phyloP scores from a whole-genome alignment of 2,888 invertebrate genomes.

The Acanthopleura granulata region DNA sequence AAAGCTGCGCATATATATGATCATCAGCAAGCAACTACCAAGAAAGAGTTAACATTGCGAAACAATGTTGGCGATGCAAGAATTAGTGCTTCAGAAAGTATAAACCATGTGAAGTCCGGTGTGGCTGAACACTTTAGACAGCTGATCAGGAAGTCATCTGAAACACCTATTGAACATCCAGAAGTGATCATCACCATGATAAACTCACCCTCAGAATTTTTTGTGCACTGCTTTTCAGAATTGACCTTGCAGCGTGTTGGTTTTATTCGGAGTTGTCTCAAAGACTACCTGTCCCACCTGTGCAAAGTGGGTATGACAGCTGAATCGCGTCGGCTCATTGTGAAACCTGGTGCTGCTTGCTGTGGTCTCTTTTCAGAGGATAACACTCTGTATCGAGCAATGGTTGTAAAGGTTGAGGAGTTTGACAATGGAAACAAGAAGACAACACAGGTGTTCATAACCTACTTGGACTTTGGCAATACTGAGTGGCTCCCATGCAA shows the following conservation, averaged over 20 bases:
- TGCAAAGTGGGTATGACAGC: slow-evolving; percentile 38
- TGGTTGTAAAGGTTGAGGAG: slow-evolving; percentile 18
- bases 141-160: too few species aligned
- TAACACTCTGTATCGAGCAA: slow-evolving; percentile 81
- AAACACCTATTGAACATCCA: too few species aligned
- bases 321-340: slow-evolving; percentile 36
- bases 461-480: slow-evolving; percentile 91
- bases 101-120: too few species aligned
- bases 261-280: slow-evolving; percentile 44
- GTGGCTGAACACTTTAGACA: too few species aligned
- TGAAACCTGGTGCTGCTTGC: slow-evolving; percentile 79
- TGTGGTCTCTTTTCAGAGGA: slow-evolving; percentile 87
- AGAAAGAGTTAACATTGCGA: too few species aligned
- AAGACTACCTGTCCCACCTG: slow-evolving; percentile 36
- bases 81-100: too few species aligned
- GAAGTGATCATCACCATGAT: slow-evolving; percentile 52
- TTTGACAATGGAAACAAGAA: background rate
- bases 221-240: slow-evolving; percentile 48
- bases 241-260: slow-evolving; percentile 42
- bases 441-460: background rate
- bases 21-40: too few species aligned
- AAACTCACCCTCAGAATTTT: slow-evolving; percentile 55
- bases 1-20: too few species aligned
- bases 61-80: too few species aligned
- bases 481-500: slow-evolving; percentile 78